Conservation (phyloP, 2,113 vertebrate genomes). For the Benitochromis conjunctus region DNA sequence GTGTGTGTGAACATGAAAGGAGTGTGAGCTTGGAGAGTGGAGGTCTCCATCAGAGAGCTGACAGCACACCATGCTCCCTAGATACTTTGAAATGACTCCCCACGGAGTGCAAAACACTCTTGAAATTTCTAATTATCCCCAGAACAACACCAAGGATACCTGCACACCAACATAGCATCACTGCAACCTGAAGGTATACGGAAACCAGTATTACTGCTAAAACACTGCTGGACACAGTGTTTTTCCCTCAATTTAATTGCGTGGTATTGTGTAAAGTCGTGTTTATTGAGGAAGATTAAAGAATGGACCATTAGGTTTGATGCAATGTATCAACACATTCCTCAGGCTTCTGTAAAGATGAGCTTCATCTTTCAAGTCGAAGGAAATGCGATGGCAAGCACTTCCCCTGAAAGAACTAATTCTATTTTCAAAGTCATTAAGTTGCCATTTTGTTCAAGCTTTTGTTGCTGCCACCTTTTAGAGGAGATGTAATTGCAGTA, state of each 20-base stretch:
- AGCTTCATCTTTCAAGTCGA: slow-evolving; percentile 10
- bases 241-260: neutral
- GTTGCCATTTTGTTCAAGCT: slow-evolving; percentile 4
- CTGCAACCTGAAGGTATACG: neutral
- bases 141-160: slow-evolving; percentile 12
- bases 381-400: slow-evolving; percentile 8
- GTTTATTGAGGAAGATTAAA: neutral
- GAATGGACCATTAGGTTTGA: neutral
- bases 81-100: slow-evolving; percentile 52
- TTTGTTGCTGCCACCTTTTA: neutral
- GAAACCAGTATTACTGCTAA: neutral
- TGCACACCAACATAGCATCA: neutral
- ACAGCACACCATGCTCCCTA: slow-evolving; percentile 15
- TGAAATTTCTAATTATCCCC: slow-evolving; percentile 59
- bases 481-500: neutral
- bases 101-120: slow-evolving; percentile 46
- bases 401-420: neutral
- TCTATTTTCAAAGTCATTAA: slow-evolving; percentile 10
- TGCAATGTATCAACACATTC: neutral
- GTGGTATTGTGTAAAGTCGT: neutral
- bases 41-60: slow-evolving; percentile 17
- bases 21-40: neutral
- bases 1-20: neutral
- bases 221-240: slow-evolving; percentile 7
- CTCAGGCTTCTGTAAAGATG: neutral